Base-by-base conservation (phyloP, 92 coral and sea anemone genomes). In the Epizoanthus stellaris region DNA sequence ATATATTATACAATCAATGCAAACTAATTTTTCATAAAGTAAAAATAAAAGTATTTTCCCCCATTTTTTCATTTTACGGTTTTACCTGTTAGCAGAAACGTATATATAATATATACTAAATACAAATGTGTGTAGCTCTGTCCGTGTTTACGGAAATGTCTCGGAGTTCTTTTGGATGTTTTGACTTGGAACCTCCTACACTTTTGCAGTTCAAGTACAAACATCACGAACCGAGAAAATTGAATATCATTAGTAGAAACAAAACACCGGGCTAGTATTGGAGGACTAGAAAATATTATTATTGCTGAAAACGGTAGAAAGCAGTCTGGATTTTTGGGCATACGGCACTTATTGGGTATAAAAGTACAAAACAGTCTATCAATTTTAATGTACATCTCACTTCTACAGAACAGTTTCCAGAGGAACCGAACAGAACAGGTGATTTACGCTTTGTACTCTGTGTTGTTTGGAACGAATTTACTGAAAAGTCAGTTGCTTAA, bases 141-240 rank as follows among this genome's bases (percentile, higher is more conserved):
- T 52, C 20, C 3, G 34, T 76, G 45, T 76, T 76, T 30, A 60
- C 54, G 69, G 82, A 76, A 59, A 70, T 70, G 54, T 39, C 49
- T 1, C 2, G 54, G 54, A 49, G 54, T 6, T 49, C 11, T 17
- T 70, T 70, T 39, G 34, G 8, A 20, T 72, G 82, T 76, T 76
- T 9, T 58, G 69, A 9, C 69, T 76, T 14, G 14, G 57, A 40
- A 4, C n/a, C 82, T 60, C 69, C 56, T 54, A 34, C 82, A 7
- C 21, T 39, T 30, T 36, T 65, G 40, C 20, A 16, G 17, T 45
- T 30, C 6, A 5, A 76, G 45, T n/a, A 16, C 21, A 76, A 59
- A 58, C 30, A 58, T 38, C 54, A 60, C 82, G 42, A 4, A 34
- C 7, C 43, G 7, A 76, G 64, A 60, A 38, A 40, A 16, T 30